Evolutionary conservation across 2,797 vertebrate genomes (phyloP).

Genomic region (Emydoidea blandingii): DNA sequence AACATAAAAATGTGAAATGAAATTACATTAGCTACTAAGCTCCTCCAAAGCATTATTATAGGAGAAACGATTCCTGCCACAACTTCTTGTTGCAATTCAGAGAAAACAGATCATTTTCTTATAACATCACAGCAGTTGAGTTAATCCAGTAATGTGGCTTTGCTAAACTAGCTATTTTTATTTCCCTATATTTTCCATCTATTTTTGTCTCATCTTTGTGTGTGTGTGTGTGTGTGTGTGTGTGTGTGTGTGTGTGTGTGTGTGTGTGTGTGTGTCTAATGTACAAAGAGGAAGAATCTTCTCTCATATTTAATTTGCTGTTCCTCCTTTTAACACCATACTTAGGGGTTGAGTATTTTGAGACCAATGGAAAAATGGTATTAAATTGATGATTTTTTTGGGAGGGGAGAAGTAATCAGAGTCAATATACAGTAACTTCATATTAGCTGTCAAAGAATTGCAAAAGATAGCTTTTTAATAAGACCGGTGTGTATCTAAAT

Average conservation of each 20-base stretch:
- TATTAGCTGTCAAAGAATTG: background rate
- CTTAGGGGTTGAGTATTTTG: background rate
- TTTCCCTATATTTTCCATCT: conserved; percentile 53
- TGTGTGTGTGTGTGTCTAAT: background rate
- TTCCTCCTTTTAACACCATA: background rate
- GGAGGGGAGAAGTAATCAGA: background rate
- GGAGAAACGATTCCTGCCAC: background rate
- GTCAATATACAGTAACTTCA: background rate
- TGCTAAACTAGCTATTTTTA: conserved; percentile 55
- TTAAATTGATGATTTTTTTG: background rate
- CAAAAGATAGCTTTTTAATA: background rate
- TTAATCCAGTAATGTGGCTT: conserved; percentile 66
- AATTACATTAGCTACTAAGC: conserved; percentile 28
- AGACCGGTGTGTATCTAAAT: background rate
- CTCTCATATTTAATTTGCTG: conserved; percentile 30
- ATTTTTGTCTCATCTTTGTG: conserved; percentile 20
- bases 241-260: background rate
- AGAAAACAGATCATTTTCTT: conserved; percentile 48
- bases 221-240: background rate
- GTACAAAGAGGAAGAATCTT: conserved; percentile 25
- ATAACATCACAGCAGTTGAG: background rate
- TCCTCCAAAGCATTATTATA: conserved; percentile 14
- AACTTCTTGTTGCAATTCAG: background rate
- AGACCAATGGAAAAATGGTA: background rate
- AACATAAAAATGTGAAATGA: conserved; percentile 1